A percentile compares a stretch with the other conserved stretches of the same genome.
phyloP scores from a whole-genome alignment of 2,797 vertebrate species.

The Vipera ursinii region DNA sequence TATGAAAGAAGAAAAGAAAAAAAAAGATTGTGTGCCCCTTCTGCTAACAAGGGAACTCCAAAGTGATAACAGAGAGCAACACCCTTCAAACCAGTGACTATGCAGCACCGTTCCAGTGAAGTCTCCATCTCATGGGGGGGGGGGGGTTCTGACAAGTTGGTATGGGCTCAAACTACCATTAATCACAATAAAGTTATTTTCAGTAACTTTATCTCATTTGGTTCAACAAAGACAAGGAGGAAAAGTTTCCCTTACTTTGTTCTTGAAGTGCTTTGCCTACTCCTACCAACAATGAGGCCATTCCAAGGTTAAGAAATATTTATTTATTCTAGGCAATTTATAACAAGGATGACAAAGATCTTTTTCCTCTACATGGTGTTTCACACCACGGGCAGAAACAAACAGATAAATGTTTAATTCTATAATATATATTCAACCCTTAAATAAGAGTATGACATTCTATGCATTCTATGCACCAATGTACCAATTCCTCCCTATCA shows the following conservation, averaged over 20 bases:
- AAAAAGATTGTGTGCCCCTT: neutral
- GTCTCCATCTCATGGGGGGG: neutral
- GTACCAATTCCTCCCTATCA: neutral
- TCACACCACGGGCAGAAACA: neutral
- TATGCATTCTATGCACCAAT: neutral
- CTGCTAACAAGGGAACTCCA: neutral
- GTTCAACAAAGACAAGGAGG: neutral
- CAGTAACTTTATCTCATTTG: neutral
- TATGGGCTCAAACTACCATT: neutral
- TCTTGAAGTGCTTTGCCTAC: neutral
- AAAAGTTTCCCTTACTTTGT: neutral
- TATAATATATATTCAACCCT: neutral
- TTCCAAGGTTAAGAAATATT: neutral
- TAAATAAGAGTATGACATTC: neutral
- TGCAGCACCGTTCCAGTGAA: neutral
- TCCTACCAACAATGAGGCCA: neutral
- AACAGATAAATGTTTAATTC: neutral
- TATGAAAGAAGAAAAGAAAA: neutral
- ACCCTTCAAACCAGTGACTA: neutral
- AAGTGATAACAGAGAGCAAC: neutral
- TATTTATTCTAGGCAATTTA: neutral
- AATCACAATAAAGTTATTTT: neutral
- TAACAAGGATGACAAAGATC: neutral
- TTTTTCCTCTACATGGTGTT: neutral
- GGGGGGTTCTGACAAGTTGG: neutral